Evolutionary conservation across 2,113 vertebrate species (phyloP).

Genomic region (Apaloderma vittatum): DNA sequence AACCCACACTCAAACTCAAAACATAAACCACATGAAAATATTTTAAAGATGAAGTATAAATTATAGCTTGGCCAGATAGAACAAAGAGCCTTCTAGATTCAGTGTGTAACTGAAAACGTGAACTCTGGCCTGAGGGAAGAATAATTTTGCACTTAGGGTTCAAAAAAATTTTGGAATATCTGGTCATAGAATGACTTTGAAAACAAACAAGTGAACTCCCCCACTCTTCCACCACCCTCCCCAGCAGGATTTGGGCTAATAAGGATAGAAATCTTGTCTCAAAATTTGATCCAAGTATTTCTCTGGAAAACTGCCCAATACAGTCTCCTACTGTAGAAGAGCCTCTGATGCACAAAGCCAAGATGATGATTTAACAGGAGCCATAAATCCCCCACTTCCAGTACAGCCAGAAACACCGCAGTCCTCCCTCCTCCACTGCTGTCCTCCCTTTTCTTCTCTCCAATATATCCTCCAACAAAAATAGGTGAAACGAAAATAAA

Average conservation of each 20-base stretch:
- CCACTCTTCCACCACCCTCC: not conserved
- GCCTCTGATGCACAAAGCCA: not conserved
- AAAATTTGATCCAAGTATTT: not conserved
- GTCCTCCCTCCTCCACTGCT: not conserved
- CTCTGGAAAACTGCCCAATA: not conserved
- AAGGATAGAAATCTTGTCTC: not conserved
- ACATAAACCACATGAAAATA: not conserved
- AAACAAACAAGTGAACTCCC: not conserved
- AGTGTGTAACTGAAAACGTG: not conserved
- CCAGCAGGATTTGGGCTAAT: not conserved
- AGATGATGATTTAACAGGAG: not conserved
- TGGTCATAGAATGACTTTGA: not conserved
- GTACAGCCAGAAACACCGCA: not conserved
- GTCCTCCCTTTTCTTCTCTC: not conserved
- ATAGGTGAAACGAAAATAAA: not conserved
- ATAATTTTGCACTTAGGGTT: not conserved
- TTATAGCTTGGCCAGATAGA: not conserved
- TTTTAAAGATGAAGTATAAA: not conserved
- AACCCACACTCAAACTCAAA: not conserved
- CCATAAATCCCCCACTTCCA: not conserved
- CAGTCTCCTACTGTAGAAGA: not conserved
- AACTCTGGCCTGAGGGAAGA: not conserved
- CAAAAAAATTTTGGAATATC: not conserved
- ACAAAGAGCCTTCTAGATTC: not conserved
- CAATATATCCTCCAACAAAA: not conserved